Evolutionary conservation across 2,113 vertebrate species (phyloP).

Genomic region (Dicrurus megarhynchus): DNA sequence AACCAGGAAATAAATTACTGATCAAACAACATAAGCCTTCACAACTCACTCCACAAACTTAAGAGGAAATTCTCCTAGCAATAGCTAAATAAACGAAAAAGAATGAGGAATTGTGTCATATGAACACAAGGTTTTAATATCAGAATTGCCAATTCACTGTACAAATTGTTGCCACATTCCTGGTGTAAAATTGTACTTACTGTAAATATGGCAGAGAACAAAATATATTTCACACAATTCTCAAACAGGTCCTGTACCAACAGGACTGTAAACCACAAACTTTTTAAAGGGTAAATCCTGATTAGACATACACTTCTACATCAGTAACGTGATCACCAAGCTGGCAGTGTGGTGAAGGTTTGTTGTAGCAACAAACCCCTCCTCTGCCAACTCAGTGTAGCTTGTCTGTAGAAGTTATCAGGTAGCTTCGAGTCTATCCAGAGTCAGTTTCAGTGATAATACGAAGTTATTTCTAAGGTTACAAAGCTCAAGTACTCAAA

Average conservation of each 20-base stretch:
- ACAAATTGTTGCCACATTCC: background rate
- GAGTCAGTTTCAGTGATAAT: background rate
- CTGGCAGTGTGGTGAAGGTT: background rate
- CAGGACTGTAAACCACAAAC: background rate
- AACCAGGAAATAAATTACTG: background rate
- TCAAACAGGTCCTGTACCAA: background rate
- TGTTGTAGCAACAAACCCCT: background rate
- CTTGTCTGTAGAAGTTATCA: background rate
- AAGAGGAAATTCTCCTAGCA: background rate
- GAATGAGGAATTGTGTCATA: background rate
- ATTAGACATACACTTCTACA: background rate
- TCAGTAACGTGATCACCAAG: background rate
- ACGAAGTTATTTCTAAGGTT: background rate
- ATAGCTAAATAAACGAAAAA: background rate
- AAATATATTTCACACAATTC: background rate
- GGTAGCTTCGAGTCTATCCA: background rate
- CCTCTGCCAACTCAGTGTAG: background rate
- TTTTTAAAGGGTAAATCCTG: background rate
- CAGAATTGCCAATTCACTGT: background rate
- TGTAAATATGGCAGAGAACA: background rate
- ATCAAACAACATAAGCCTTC: background rate
- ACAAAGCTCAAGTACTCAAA: background rate
- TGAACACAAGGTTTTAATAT: background rate
- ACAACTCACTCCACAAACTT: background rate
- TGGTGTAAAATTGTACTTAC: background rate